phyloP scores from a whole-genome alignment of 2,113 vertebrate species.

The Perognathus longimembris region DNA sequence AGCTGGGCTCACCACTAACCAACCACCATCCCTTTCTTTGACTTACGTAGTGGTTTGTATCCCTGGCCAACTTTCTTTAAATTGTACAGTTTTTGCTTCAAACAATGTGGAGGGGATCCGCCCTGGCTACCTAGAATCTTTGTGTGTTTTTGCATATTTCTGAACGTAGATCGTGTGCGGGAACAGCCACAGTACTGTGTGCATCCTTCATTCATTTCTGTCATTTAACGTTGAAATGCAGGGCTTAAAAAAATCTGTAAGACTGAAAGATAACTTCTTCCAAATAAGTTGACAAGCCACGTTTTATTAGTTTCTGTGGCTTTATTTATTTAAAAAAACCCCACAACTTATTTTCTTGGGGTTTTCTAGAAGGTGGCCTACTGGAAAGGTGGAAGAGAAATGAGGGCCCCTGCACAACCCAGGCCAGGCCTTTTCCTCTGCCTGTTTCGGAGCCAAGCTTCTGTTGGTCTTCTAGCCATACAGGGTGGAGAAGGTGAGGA shows the following conservation, averaged over 20 bases:
- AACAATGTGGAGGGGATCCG: neutral
- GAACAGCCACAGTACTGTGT: neutral
- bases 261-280: neutral
- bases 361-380: neutral
- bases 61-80: neutral
- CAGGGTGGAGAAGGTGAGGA: neutral
- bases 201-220: neutral
- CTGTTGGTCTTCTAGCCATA: neutral
- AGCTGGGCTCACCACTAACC: too few species aligned
- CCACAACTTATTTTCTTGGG: neutral
- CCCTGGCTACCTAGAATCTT: neutral
- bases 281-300: neutral
- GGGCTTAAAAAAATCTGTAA: neutral
- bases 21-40: neutral
- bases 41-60: neutral
- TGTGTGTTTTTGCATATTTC: neutral
- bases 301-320: neutral
- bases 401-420: rapidly evolving
- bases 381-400: neutral
- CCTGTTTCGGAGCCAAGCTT: neutral
- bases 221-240: constrained; percentile 19
- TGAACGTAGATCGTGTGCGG: neutral
- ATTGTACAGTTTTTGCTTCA: too few species aligned
- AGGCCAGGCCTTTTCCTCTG: rapidly evolving
- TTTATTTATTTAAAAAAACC: neutral